phyloP scores from a whole-genome alignment of 2,797 vertebrate species.

The Coendou prehensilis region DNA sequence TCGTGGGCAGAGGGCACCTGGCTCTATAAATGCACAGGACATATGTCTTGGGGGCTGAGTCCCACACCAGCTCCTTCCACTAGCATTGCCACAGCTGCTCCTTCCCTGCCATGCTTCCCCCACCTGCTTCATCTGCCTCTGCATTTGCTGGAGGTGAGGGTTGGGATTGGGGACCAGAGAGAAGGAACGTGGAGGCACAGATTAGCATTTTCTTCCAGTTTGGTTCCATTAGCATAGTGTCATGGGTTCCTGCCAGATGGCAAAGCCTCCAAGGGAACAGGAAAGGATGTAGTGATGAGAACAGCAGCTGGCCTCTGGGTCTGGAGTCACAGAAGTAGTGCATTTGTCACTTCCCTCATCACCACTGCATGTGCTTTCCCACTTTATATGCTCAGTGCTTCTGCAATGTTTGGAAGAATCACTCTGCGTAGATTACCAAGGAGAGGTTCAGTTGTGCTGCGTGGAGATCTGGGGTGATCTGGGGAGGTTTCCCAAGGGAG shows the following conservation, averaged over 20 bases:
- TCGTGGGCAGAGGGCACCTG: constrained; percentile 78
- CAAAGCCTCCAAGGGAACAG: constrained; percentile 51
- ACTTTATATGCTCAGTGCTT: constrained; percentile 64
- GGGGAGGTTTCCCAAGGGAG: constrained; percentile 62
- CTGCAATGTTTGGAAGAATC: constrained; percentile 80
- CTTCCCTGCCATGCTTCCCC: neutral
- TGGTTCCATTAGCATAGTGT: constrained; percentile 21
- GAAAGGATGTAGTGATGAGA: constrained; percentile 72
- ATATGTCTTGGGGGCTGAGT: neutral
- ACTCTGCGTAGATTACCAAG: constrained; percentile 76
- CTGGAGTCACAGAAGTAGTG: constrained; percentile 75
- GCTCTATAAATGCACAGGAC: constrained; percentile 51
- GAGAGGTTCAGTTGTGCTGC: constrained; percentile 66
- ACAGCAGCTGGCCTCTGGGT: constrained; percentile 78
- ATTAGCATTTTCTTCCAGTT: constrained; percentile 68
- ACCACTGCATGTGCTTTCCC: constrained; percentile 76
- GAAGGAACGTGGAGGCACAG: constrained; percentile 56
- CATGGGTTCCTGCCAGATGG: constrained; percentile 73
- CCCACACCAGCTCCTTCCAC: neutral
- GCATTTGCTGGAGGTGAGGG: neutral
- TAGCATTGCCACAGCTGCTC: neutral
- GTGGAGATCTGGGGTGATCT: constrained; percentile 68
- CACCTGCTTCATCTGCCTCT: neutral
- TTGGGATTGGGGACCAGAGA: constrained; percentile 21
- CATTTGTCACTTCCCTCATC: constrained; percentile 84